A percentile compares a stretch with the other conserved stretches of the same genome.
phyloP scores from a whole-genome alignment of 2,113 vertebrate species.

The Lipotes vexillifer region DNA sequence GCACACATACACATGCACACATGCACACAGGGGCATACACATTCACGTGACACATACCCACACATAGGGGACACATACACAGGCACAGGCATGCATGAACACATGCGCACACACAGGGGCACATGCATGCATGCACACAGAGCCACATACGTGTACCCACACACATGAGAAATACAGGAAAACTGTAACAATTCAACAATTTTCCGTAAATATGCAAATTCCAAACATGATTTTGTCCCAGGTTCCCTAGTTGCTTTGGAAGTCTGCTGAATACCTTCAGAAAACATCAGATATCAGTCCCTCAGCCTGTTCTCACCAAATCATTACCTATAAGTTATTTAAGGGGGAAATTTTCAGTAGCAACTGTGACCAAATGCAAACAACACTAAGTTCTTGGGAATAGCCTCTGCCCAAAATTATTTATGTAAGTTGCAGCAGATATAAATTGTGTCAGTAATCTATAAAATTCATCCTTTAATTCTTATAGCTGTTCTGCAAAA shows the following conservation, averaged over 20 bases:
- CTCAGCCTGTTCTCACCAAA: neutral
- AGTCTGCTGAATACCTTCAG: neutral
- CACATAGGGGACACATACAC: no score
- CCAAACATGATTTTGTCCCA: neutral
- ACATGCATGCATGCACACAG: no score
- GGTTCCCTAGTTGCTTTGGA: neutral
- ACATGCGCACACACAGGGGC: accelerated
- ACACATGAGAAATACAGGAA: neutral
- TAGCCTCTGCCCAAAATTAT: neutral
- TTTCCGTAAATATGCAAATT: neutral
- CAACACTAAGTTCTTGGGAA: neutral
- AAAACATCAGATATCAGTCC: neutral
- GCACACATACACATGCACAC: accelerated
- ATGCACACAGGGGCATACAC: no score
- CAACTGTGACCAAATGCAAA: neutral
- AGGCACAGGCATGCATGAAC: no score
- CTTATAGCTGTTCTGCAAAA: neutral
- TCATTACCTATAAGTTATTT: neutral
- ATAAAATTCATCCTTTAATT: neutral
- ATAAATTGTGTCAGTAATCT: neutral
- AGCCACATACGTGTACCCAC: neutral
- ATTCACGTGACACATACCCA: no score
- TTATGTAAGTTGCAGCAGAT: neutral
- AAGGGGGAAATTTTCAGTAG: neutral
- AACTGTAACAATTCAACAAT: neutral